phyloP scores from a whole-genome alignment of 2,888 invertebrate species.

The Drosophila tripunctata region DNA sequence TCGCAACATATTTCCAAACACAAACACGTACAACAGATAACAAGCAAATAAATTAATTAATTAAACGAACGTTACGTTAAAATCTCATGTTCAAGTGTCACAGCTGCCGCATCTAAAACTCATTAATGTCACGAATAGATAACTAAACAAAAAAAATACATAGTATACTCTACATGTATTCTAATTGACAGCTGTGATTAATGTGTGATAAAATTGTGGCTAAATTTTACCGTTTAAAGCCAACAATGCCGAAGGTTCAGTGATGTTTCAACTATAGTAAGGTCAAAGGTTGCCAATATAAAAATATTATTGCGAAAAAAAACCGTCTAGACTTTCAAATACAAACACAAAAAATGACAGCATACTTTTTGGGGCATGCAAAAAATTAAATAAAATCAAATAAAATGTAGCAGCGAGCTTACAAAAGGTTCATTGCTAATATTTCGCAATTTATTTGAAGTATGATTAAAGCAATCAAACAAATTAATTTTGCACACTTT shows the following conservation, averaged over 20 bases:
- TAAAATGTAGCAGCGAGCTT: not conserved
- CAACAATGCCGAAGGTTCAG: too few species aligned
- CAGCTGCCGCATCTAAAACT: slow-evolving; percentile 70
- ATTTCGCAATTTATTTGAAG: not conserved
- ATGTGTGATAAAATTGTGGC: slow-evolving; percentile 31
- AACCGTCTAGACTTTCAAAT: slow-evolving; percentile 30
- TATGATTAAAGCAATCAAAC: slow-evolving; percentile 1
- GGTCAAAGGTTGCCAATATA: slow-evolving; percentile 25
- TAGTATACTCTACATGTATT: too few species aligned
- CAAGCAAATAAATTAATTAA: slow-evolving; percentile 74
- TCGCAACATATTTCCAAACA: slow-evolving; percentile 19
- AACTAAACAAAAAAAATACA: slow-evolving; percentile 24
- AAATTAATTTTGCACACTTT: not conserved
- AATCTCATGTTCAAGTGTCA: slow-evolving; percentile 57
- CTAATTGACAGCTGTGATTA: slow-evolving; percentile 71
- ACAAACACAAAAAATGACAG: not conserved
- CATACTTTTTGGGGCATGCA: not conserved
- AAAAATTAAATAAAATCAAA: not conserved
- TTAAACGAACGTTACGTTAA: slow-evolving; percentile 64
- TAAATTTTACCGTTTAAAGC: not conserved
- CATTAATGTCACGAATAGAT: slow-evolving; percentile 60
- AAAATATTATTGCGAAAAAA: slow-evolving; percentile 7
- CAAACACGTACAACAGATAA: slow-evolving; percentile 53
- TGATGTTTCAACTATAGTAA: not conserved
- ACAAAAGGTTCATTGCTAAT: not conserved